These are phyloP conservation scores for Lepidotrigona ventralis DNA, from an alignment of 1,140 invertebrate genomes.

Conservation along the genomic window DNA sequence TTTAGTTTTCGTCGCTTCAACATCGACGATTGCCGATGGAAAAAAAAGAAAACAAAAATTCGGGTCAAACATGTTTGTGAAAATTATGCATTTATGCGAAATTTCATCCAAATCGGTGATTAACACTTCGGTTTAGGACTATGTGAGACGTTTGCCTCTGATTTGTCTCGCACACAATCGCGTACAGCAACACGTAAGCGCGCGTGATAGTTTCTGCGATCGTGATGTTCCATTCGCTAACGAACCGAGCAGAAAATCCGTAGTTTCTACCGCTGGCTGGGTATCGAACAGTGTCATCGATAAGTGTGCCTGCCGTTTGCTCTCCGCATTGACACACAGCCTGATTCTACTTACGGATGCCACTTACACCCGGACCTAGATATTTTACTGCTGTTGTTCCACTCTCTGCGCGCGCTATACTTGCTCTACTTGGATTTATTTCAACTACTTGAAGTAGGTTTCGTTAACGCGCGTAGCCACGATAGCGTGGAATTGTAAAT, in stretches of 20 bases:
- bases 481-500: no score
- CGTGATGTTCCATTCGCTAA: slow-evolving; percentile 24
- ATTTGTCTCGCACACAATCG: background rate
- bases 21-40: no score
- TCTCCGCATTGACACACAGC: slow-evolving; percentile 36
- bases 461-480: no score
- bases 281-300: slow-evolving; percentile 37
- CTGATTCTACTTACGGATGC: slow-evolving; percentile 24
- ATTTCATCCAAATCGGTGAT: background rate
- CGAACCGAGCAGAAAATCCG: background rate
- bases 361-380: slow-evolving; percentile 15
- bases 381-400: background rate
- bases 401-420: no score
- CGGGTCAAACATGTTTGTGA: no score
- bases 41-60: no score
- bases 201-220: slow-evolving; percentile 18
- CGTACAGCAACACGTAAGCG: background rate
- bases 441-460: no score
- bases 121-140: no score
- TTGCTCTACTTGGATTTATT: no score
- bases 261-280: background rate
- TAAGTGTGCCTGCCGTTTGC: slow-evolving; percentile 39
- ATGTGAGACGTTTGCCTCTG: no score
- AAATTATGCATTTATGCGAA: background rate
- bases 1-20: no score